Conservation (phyloP, 2,797 vertebrate genomes). For the Sebastes paucispinis region DNA sequence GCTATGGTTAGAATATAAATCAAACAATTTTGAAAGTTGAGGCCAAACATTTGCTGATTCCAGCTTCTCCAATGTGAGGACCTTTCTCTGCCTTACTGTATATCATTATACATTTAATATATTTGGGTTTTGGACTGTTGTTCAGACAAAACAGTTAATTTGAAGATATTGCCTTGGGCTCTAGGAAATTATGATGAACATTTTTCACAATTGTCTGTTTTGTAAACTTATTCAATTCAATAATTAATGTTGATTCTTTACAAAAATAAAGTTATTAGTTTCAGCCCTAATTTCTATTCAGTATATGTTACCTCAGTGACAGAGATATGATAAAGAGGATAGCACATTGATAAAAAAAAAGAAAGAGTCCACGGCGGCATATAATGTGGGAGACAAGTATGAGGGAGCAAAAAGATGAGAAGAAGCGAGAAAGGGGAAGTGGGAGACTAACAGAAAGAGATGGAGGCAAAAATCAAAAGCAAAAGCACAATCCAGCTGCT, state of each 20-base stretch:
- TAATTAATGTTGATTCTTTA: background rate
- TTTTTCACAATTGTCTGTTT: background rate
- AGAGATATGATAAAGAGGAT: background rate
- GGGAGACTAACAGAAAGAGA: constrained; percentile 1
- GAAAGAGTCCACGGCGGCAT: background rate
- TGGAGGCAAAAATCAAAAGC: background rate
- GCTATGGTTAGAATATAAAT: background rate
- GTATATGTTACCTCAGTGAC: background rate
- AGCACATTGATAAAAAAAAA: background rate
- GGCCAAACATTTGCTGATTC: background rate
- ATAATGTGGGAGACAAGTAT: background rate
- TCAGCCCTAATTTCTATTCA: background rate
- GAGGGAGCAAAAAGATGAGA: background rate
- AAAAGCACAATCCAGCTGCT: constrained; percentile 7
- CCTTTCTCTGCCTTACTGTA: background rate
- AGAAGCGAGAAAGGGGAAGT: background rate
- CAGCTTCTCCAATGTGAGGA: background rate
- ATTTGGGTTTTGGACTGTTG: background rate
- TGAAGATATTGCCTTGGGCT: background rate
- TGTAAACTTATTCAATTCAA: background rate
- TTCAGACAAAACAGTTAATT: background rate
- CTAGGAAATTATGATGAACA: background rate
- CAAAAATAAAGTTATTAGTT: background rate
- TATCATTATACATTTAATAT: background rate
- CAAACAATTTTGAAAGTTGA: background rate